A percentile compares a stretch with the other conserved stretches of the same genome.
phyloP scores from a whole-genome alignment of 1,140 invertebrate species.

The Ceratosolen fusciceps region DNA sequence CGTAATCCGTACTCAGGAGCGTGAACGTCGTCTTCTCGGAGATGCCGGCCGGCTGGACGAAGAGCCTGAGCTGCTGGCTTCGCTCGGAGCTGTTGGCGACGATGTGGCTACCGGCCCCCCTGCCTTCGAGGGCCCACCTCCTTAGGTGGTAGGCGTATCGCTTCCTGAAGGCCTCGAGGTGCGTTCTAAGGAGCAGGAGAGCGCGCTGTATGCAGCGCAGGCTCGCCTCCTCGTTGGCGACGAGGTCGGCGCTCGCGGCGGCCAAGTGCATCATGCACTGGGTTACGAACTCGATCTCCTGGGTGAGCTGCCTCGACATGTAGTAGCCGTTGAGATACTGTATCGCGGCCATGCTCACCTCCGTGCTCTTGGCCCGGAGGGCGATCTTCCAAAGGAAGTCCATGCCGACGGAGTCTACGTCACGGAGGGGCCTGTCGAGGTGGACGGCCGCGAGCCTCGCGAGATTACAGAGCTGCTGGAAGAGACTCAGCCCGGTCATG shows the following conservation, averaged over 20 bases:
- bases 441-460: conserved; percentile 81
- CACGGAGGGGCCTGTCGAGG: conserved; percentile 69
- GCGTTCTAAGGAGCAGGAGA: conserved; percentile 88
- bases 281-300: conserved; percentile 92
- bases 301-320: conserved; percentile 89
- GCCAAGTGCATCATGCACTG: conserved; percentile 92
- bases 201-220: conserved; percentile 91
- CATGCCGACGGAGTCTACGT: conserved; percentile 81
- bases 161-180: conserved; percentile 91
- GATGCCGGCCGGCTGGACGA: conserved; percentile 88
- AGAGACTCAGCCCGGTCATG: conserved; percentile 90
- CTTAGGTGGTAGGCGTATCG: conserved; percentile 90
- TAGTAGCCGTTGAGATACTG: conserved; percentile 94
- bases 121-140: conserved; percentile 86
- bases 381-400: conserved; percentile 95
- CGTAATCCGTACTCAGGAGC: conserved; percentile 84
- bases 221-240: conserved; percentile 82
- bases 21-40: conserved; percentile 83
- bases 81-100: conserved; percentile 75
- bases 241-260: conserved; percentile 82
- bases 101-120: conserved; percentile 82
- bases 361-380: conserved; percentile 87
- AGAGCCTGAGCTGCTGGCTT: conserved; percentile 78
- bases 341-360: conserved; percentile 94
- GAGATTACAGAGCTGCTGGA: conserved; percentile 91